Base-by-base conservation (phyloP, 2,113 vertebrate species). In the Reinhardtius hippoglossoides region DNA sequence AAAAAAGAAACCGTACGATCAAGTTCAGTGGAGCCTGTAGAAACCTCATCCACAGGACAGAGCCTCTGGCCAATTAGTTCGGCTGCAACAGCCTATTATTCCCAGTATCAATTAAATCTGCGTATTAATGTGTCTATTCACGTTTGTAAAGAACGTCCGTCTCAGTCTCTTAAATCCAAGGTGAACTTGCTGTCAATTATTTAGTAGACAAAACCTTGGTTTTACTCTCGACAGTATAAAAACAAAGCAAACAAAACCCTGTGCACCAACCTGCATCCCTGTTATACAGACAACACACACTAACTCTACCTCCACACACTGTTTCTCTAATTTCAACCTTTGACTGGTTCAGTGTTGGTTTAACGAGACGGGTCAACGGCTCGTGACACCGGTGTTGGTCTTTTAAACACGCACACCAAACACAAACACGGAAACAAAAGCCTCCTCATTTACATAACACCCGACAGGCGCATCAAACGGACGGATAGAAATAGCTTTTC, bases 381-480 rank as follows among this genome's bases (percentile, higher is more conserved):
- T 26, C 42, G 4, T 0, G 4, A 44, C 15, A 37, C 59, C 27
- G 12, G 18, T 35, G 27, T 6, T 48, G 4, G 5, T 48, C 46
- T 18, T 15, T 50, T 50, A 50, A 50, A 42, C 9, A 7, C 76
- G 59, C 37, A 20, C 82, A 78, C 12, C 82, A 78, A 44, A 40
- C 4, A 61, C 7, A 27, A 3, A 68, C 24, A 37, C 5, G 10
- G 62, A 63, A 63, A 71, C 31, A 65, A 76, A 71, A 78, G 59
- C 56, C 52, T 55, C 46, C 4, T 55, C 42, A 58, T 79, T 84
- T 80, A 56, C 80, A 80, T 72, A 79, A 52, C 62, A 57, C 57
- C 81, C 76, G 71, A 67, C 55, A n/a, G 46, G 20, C 80, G 82
- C 61, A 78, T 85, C 75, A 76, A 76, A 81, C 48, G 73, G 75